A percentile compares a stretch with the other conserved stretches of the same genome.
phyloP scores from a whole-genome alignment of 1,140 invertebrate genomes.

The Heliothis subflexa region DNA sequence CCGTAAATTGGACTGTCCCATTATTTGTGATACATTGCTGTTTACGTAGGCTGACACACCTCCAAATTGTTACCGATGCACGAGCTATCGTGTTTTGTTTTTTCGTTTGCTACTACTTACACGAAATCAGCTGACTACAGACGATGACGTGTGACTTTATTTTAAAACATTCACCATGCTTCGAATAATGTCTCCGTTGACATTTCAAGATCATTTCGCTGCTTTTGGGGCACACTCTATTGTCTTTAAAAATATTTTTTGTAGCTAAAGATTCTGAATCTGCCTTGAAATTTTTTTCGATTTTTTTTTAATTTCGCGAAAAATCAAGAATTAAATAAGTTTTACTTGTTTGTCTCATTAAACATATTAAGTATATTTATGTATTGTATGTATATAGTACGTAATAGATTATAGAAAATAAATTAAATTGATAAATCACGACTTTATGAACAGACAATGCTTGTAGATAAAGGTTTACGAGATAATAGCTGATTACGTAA shows the following conservation, averaged over 20 bases:
- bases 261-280: too few species aligned
- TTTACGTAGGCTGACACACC: slow-evolving; percentile 40
- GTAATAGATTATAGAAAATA: not conserved
- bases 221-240: slow-evolving; percentile 1
- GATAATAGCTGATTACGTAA: slow-evolving; percentile 6
- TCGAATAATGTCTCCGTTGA: slow-evolving; percentile 30
- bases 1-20: slow-evolving; percentile 8
- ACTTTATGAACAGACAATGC: slow-evolving; percentile 6
- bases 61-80: slow-evolving; percentile 11
- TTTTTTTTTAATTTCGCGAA: too few species aligned
- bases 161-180: slow-evolving; percentile 40
- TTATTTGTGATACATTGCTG: slow-evolving; percentile 14
- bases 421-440: slow-evolving; percentile 36
- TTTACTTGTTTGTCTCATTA: too few species aligned
- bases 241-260: slow-evolving; percentile 20
- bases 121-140: slow-evolving; percentile 25
- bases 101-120: not conserved
- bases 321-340: too few species aligned
- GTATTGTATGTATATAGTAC: not conserved
- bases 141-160: slow-evolving; percentile 21
- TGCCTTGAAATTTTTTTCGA: too few species aligned
- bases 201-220: slow-evolving; percentile 40
- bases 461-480: slow-evolving; percentile 11
- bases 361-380: not conserved
- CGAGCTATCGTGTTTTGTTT: not conserved